A percentile compares a stretch with the other conserved stretches of the same genome.
These are phyloP conservation scores for Atta cephalotes DNA, from an alignment of 1,140 invertebrate species.

Conservation along the genomic window DNA sequence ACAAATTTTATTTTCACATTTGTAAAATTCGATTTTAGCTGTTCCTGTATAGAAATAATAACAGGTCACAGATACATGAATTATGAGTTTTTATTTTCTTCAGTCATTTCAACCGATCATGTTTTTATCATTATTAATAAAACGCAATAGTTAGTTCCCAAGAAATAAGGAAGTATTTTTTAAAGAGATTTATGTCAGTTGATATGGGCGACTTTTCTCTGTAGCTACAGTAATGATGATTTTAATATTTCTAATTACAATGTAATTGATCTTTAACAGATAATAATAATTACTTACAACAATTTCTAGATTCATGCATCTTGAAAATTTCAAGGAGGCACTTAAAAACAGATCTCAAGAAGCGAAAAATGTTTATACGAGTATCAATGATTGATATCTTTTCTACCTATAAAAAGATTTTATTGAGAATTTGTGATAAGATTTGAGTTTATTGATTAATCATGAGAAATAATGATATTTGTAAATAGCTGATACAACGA, in stretches of 20 bases:
- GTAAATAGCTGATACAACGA: neutral
- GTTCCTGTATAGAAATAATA: no score
- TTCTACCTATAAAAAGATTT: neutral
- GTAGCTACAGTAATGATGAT: neutral
- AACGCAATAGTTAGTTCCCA: no score
- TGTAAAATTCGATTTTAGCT: no score
- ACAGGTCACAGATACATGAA: no score
- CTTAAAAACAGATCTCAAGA: slow-evolving; percentile 31
- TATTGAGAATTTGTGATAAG: slow-evolving; percentile 8
- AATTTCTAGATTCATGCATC: neutral
- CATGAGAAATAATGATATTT: neutral
- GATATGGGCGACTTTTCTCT: no score
- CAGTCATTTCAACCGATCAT: no score
- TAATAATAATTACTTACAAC: neutral
- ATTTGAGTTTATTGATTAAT: neutral
- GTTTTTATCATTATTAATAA: no score
- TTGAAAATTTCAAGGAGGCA: neutral
- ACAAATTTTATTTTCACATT: no score
- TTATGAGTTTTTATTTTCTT: no score
- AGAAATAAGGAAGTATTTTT: no score
- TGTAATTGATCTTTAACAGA: neutral
- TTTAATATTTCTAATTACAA: neutral
- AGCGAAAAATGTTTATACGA: neutral
- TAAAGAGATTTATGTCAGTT: neutral
- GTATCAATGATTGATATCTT: slow-evolving; percentile 5